These are phyloP conservation scores for Botia almorhae DNA, from an alignment of 2,797 vertebrate species.

Conservation along the genomic window DNA sequence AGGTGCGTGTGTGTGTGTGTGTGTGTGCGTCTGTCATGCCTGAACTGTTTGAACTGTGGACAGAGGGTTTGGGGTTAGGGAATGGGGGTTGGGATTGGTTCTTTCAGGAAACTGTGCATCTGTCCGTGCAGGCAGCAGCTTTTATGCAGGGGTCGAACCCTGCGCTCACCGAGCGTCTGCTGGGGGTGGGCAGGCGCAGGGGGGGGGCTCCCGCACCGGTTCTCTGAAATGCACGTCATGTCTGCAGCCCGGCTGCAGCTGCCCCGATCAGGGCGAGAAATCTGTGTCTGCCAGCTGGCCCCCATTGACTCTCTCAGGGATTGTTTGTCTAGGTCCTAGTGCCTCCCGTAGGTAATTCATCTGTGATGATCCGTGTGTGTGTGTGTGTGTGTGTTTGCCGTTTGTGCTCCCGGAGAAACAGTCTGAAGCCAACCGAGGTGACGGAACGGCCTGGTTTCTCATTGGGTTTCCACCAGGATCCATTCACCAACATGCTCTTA, in stretches of 20 bases:
- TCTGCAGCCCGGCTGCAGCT: conserved; percentile 67
- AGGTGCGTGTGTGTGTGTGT: conserved; percentile 36
- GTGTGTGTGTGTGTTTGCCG: not conserved
- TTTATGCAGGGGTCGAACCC: conserved; percentile 58
- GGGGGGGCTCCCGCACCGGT: conserved; percentile 34
- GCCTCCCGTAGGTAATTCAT: conserved; percentile 64
- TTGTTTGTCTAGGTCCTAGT: conserved; percentile 67
- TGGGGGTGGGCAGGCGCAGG: conserved; percentile 10
- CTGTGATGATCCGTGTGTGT: conserved; percentile 55
- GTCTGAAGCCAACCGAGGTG: conserved; percentile 25
- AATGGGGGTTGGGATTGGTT: conserved; percentile 41
- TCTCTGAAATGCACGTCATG: conserved; percentile 67
- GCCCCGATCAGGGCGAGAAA: conserved; percentile 61
- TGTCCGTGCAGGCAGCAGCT: conserved; percentile 59
- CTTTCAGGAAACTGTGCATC: conserved; percentile 61
- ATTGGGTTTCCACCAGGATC: conserved; percentile 41
- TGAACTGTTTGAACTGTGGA: conserved; percentile 48
- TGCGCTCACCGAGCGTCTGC: conserved; percentile 46
- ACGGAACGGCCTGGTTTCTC: conserved; percentile 44
- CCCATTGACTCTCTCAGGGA: conserved; percentile 68
- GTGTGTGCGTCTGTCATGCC: conserved; percentile 40
- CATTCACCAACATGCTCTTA: conserved; percentile 37
- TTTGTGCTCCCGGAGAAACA: conserved; percentile 40
- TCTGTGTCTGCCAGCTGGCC: conserved; percentile 67
- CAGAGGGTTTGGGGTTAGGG: conserved; percentile 27